These are phyloP conservation scores for Epinotia ramella DNA, from an alignment of 2,888 invertebrate genomes.

Conservation along the genomic window DNA sequence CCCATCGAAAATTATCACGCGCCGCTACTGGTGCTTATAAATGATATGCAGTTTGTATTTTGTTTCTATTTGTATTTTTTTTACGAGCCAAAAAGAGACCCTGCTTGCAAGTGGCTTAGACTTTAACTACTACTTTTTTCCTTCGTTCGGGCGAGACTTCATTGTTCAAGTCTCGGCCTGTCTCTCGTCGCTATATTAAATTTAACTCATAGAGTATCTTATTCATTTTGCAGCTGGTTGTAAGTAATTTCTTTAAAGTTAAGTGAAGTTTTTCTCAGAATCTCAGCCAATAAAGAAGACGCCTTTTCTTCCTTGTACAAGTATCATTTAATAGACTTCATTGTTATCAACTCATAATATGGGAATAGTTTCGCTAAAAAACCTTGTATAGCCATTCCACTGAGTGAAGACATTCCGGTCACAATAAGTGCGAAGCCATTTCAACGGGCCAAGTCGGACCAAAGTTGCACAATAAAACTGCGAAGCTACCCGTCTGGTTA, in stretches of 20 bases:
- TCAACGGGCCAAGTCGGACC: slow-evolving; percentile 43
- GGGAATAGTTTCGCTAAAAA: slow-evolving; percentile 39
- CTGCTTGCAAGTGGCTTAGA: too few relatives aligned
- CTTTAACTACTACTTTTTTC: too few relatives aligned
- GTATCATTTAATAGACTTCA: slow-evolving; percentile 39
- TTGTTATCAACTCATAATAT: slow-evolving; percentile 42
- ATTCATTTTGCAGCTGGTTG: background rate
- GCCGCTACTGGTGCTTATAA: too few relatives aligned
- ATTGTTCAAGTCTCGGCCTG: background rate
- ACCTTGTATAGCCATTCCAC: slow-evolving; percentile 39
- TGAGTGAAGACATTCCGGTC: slow-evolving; percentile 42
- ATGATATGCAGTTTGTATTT: too few relatives aligned
- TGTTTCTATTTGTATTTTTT: too few relatives aligned
- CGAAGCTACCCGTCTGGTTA: slow-evolving; percentile 50
- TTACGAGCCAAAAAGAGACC: too few relatives aligned
- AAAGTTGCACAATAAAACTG: slow-evolving; percentile 52
- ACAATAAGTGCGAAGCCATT: slow-evolving; percentile 35
- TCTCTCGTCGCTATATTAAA: background rate
- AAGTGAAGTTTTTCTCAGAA: background rate
- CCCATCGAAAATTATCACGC: too few relatives aligned
- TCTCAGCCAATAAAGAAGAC: background rate
- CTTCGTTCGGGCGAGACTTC: too few relatives aligned
- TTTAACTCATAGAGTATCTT: background rate
- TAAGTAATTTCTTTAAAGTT: background rate
- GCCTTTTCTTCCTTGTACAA: slow-evolving; percentile 7